phyloP scores from a whole-genome alignment of 2,113 vertebrate genomes.

The Nycticebus coucang region DNA sequence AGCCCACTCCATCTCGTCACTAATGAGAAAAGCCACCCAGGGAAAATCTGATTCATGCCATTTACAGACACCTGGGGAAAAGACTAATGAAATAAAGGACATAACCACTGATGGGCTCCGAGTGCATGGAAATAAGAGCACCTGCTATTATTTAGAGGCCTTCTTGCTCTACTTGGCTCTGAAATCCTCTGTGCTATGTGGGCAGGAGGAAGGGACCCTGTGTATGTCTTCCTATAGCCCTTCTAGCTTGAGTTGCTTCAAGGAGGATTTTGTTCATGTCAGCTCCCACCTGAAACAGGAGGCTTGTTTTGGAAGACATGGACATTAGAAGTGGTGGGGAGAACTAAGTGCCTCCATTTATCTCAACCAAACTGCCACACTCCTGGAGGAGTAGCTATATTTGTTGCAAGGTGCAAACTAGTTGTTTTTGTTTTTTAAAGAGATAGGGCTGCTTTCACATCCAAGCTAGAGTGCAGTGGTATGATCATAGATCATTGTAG shows the following conservation, averaged over 20 bases:
- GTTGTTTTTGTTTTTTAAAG: neutral
- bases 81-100: neutral
- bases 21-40: neutral
- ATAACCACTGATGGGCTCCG: rapidly evolving
- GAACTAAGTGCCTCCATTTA: neutral
- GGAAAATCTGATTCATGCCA: rapidly evolving
- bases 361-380: neutral
- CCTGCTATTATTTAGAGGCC: no score
- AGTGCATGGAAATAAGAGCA: no score
- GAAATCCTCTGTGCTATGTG: neutral
- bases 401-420: neutral
- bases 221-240: rapidly evolving
- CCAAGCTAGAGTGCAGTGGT: neutral
- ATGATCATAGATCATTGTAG: neutral
- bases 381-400: rapidly evolving
- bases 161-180: rapidly evolving
- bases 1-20: neutral
- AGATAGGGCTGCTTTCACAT: neutral
- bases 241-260: rapidly evolving
- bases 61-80: neutral
- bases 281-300: no score
- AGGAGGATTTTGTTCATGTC: rapidly evolving
- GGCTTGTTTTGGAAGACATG: neutral
- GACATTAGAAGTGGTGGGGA: rapidly evolving
- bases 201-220: neutral